Percentiles rank a stretch among this genome's conserved stretches.
These are phyloP conservation scores for human DNA, from an alignment of 2,113 vertebrate genomes.

Conservation along the genomic window DNA sequence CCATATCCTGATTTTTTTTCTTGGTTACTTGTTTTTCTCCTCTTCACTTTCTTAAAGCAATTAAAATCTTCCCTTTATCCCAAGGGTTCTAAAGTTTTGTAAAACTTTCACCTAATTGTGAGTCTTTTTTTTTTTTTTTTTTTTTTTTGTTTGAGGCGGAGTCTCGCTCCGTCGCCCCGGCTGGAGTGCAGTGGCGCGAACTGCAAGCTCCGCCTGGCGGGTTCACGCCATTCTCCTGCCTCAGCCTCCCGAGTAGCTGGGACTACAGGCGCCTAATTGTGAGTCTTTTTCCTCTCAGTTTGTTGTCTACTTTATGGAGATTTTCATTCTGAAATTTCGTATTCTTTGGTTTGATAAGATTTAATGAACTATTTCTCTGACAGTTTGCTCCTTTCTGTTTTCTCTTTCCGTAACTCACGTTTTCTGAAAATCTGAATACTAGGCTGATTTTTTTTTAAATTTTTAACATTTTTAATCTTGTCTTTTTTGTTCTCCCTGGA, in stretches of 20 bases:
- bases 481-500: background rate
- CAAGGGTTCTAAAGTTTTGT: background rate
- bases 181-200: too few species aligned
- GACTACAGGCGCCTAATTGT: background rate
- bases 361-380: background rate
- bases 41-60: background rate
- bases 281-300: background rate
- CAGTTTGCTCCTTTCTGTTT: background rate
- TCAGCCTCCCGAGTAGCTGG: too few species aligned
- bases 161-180: too few species aligned
- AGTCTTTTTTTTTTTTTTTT: background rate
- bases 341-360: background rate
- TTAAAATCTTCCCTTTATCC: background rate
- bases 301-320: background rate
- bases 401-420: background rate
- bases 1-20: background rate
- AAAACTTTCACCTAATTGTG: background rate
- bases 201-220: too few species aligned
- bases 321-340: background rate
- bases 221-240: too few species aligned
- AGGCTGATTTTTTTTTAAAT: background rate
- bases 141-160: too few species aligned
- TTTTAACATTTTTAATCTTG: background rate
- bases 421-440: background rate
- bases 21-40: background rate